Evolutionary conservation across 2,888 invertebrate species (phyloP), one percentile per base, ranked within the genome.

Genomic region (Ptychoptera contaminata): DNA sequence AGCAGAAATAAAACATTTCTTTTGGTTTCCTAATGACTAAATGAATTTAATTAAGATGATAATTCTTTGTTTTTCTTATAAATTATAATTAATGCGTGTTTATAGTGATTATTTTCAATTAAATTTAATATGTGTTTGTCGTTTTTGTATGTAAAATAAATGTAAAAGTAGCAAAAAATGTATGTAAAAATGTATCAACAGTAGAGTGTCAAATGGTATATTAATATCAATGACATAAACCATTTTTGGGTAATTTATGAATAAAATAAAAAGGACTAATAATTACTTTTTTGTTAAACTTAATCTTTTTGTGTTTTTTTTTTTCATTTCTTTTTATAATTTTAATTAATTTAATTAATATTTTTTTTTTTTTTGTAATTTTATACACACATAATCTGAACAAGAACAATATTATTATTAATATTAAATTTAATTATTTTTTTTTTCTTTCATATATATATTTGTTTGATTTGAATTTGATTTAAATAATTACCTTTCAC

Each of bases 1-100:
- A 46, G 71, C 73, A 29, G 81, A 81, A 59, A 71, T 79, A 40
- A 65, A 76, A 1, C 72, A 67, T 16, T 65, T 65, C 49, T 63
- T 63, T 48, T 63, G 63, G 65, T 51, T 64, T 43, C 51, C 55
- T 47, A 30, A 51, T 6, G 46, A 46, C 9, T 16, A 11, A n/a
- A 30, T 32, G 8, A 31, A n/a, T 23, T 23, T 23, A 23, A 37
- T n/a, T 41, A 40, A 14, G 16, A 2, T 32, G 16, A 38, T 37
- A 8, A 7, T 23, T 23, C 7, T 23, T 5, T 23, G 9, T 34
- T 42, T 23, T 36, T 11, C 8, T 32, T n/a, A n/a, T n/a, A n/a
- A n/a, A n/a, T n/a, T n/a, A n/a, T n/a, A n/a, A n/a, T n/a, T n/a
- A n/a, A n/a, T n/a, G n/a, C n/a, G n/a, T n/a, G n/a, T n/a, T n/a